Conservation (phyloP, 2,113 vertebrate species). For the Pseudonaja textilis region DNA sequence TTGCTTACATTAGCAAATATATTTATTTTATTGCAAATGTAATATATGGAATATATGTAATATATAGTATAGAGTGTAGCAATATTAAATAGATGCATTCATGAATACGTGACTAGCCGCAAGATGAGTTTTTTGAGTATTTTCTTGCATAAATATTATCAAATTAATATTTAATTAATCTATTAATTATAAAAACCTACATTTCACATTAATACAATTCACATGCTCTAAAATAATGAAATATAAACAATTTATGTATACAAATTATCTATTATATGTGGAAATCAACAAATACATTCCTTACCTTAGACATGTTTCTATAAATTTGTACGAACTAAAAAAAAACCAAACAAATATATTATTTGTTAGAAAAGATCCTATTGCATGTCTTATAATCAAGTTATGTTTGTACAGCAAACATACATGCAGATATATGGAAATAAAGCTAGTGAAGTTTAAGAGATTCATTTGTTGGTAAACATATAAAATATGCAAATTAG, state of each 20-base stretch:
- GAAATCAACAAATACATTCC: slow-evolving; percentile 18
- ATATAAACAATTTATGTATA: not conserved
- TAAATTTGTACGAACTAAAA: slow-evolving; percentile 55
- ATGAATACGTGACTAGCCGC: not conserved
- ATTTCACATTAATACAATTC: not conserved
- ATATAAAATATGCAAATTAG: not conserved
- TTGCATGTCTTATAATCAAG: not conserved
- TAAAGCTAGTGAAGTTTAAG: not conserved
- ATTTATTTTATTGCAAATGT: not conserved
- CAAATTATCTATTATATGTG: not conserved
- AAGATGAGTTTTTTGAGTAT: not conserved
- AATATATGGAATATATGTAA: not conserved
- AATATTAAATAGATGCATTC: not conserved
- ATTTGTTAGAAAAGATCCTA: not conserved
- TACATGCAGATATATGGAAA: not conserved
- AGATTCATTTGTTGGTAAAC: not conserved
- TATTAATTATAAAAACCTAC: not conserved
- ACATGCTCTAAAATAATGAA: not conserved
- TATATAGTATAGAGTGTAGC: not conserved
- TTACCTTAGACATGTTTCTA: slow-evolving; percentile 76
- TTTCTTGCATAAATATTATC: not conserved
- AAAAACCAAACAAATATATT: not conserved
- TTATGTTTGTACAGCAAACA: not conserved
- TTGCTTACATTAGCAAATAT: not conserved
- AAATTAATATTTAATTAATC: not conserved